phyloP scores from a whole-genome alignment of 2,113 vertebrate species.

The Antigone vipio region DNA sequence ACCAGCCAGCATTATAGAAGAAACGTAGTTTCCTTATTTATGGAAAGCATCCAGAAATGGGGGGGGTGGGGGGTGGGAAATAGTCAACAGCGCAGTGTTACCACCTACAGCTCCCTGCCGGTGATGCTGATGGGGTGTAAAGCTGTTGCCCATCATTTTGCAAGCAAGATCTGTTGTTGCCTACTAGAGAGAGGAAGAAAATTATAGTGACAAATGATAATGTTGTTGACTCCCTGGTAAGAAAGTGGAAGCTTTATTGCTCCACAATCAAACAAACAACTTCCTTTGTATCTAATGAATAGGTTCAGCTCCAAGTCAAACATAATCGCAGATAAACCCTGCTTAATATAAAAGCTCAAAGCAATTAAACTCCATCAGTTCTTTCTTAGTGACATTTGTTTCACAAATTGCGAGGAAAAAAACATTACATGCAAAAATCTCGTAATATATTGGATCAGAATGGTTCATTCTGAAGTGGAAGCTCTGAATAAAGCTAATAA shows the following conservation, averaged over 20 bases:
- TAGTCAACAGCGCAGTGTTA: background rate
- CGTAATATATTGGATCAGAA: background rate
- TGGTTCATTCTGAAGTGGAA: background rate
- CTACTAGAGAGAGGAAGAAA: background rate
- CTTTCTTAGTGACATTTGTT: background rate
- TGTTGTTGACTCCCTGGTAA: conserved; percentile 18
- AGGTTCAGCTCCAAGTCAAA: conserved; percentile 23
- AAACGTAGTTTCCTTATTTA: background rate
- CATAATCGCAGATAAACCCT: background rate
- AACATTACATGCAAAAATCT: background rate
- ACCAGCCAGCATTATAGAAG: background rate
- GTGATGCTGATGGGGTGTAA: background rate
- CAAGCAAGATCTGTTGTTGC: background rate
- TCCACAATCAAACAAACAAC: conserved; percentile 18
- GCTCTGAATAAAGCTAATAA: background rate
- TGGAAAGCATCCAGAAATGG: background rate
- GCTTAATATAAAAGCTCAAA: conserved; percentile 6
- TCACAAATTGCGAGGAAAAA: background rate
- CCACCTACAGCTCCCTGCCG: background rate
- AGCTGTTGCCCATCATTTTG: background rate
- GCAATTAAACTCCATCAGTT: background rate
- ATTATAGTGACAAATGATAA: conserved; percentile 40
- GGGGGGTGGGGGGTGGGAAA: background rate
- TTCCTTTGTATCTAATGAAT: conserved; percentile 35
- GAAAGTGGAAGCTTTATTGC: conserved; percentile 15